Evolutionary conservation across 2,113 vertebrate species (phyloP).

Genomic region (Ctenodactylus gundi): DNA sequence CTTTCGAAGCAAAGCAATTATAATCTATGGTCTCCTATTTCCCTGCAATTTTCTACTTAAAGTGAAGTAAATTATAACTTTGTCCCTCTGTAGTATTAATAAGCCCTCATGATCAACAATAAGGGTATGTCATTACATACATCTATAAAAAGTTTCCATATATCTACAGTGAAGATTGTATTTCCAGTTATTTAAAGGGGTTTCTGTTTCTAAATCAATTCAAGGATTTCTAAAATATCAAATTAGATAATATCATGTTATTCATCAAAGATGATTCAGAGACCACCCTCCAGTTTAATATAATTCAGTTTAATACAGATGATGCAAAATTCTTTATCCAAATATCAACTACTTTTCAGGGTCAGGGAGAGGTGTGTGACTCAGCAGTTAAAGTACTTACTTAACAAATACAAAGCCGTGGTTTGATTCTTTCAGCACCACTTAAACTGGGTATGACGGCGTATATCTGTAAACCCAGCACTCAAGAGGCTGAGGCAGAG

Average conservation of each 20-base stretch:
- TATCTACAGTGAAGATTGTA: background rate
- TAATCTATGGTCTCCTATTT: slow-evolving; percentile 38
- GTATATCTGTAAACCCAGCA: too few relatives aligned
- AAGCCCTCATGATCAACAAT: slow-evolving; percentile 31
- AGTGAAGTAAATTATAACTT: background rate
- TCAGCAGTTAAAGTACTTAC: too few relatives aligned
- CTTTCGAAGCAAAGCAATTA: slow-evolving; percentile 75
- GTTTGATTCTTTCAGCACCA: too few relatives aligned
- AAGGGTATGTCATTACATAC: background rate
- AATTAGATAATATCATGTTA: background rate
- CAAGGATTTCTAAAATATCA: background rate
- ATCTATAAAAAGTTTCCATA: background rate
- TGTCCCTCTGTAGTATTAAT: background rate
- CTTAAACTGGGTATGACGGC: too few relatives aligned
- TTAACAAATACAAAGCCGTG: too few relatives aligned
- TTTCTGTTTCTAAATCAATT: background rate
- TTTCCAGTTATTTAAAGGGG: slow-evolving; percentile 30
- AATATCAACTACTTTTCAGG: too few relatives aligned
- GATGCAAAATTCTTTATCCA: too few relatives aligned
- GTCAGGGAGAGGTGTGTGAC: too few relatives aligned
- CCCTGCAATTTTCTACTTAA: slow-evolving; percentile 43
- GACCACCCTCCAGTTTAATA: background rate
- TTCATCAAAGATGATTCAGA: background rate
- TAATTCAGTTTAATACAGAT: background rate
- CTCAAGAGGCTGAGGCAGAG: too few relatives aligned